These are phyloP conservation scores for Scaptomyza cyrtandrae DNA, from an alignment of 2,888 invertebrate genomes.

Conservation along the genomic window DNA sequence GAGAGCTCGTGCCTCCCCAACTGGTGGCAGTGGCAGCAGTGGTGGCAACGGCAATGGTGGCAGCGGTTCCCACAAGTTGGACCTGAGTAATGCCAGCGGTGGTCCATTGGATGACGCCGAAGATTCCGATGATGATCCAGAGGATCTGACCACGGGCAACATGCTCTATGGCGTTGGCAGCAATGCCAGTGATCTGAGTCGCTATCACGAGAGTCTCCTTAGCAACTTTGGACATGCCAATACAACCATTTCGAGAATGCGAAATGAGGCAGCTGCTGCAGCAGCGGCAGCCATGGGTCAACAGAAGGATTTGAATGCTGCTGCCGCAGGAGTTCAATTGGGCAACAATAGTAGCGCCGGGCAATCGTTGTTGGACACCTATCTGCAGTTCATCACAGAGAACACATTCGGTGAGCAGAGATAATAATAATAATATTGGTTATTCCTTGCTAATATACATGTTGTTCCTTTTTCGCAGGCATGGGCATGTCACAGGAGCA, in stretches of 20 bases:
- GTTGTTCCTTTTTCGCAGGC: conserved; percentile 67
- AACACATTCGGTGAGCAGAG: conserved; percentile 88
- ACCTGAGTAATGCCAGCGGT: conserved; percentile 87
- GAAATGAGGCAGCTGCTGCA: conserved; percentile 86
- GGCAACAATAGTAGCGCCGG: conserved; percentile 88
- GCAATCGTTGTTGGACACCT: conserved; percentile 93
- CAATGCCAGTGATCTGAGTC: conserved; percentile 79
- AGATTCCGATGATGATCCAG: conserved; percentile 90
- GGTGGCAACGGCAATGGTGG: conserved; percentile 62
- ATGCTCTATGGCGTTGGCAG: conserved; percentile 67
- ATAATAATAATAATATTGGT: neutral
- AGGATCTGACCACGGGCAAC: conserved; percentile 89
- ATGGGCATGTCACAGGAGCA: conserved; percentile 88
- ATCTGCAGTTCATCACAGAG: conserved; percentile 94
- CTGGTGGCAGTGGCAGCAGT: conserved; percentile 87
- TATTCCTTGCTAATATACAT: neutral
- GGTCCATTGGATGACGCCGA: conserved; percentile 89
- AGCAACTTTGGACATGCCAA: conserved; percentile 86
- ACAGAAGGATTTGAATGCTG: conserved; percentile 85
- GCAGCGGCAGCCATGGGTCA: conserved; percentile 79
- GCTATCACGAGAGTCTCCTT: conserved; percentile 82
- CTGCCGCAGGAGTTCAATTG: conserved; percentile 87
- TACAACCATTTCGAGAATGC: conserved; percentile 88
- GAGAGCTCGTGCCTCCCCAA: conserved; percentile 93
- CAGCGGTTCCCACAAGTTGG: conserved; percentile 86